Conservation (phyloP, 2,797 vertebrate species). For the Podarcis siculus region DNA sequence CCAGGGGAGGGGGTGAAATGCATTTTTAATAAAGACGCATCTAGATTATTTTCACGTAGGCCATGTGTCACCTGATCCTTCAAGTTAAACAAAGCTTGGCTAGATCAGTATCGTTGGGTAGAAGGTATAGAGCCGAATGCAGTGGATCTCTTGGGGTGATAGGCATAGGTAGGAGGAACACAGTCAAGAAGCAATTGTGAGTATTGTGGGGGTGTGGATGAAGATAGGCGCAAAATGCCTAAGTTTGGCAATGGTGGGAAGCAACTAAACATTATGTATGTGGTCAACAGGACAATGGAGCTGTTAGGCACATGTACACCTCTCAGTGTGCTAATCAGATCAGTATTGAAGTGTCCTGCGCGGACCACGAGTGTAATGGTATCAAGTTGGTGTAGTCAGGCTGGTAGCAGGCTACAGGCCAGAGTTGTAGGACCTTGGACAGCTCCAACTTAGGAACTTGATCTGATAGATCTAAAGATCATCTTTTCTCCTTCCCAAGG, state of each 20-base stretch:
- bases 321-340: not conserved
- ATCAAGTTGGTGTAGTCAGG: not conserved
- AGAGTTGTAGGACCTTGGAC: not conserved
- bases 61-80: slow-evolving; percentile 55
- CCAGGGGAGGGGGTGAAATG: slow-evolving; percentile 51
- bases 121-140: not conserved
- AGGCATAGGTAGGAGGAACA: not conserved
- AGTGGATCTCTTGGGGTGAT: not conserved
- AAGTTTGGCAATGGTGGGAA: not conserved
- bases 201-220: too few relatives aligned
- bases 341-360: not conserved
- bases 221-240: not conserved
- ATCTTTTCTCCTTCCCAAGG: not conserved
- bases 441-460: not conserved
- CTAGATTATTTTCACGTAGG: slow-evolving; percentile 60
- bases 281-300: not conserved
- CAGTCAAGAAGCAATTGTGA: not conserved
- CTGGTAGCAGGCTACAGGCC: not conserved
- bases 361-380: not conserved
- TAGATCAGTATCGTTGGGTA: slow-evolving; percentile 24
- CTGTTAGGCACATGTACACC: not conserved
- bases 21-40: slow-evolving; percentile 58
- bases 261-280: not conserved
- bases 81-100: slow-evolving; percentile 39
- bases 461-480: not conserved